Base-by-base conservation (phyloP, 2,113 vertebrate species). In the Gulo gulo region DNA sequence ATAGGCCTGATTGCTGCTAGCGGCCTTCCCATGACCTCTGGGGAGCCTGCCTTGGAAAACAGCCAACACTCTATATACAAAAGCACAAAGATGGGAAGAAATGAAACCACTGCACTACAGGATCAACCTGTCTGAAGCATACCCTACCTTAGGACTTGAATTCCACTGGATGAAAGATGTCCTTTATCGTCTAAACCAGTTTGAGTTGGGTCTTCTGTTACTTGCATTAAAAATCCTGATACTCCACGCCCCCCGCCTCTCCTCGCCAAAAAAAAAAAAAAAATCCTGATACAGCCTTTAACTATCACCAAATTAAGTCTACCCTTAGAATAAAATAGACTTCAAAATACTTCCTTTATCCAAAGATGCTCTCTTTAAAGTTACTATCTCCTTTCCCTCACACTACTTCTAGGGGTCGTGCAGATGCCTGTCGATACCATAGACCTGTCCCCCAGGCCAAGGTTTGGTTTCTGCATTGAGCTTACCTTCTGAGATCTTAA, bases 341-440 rank as follows among this genome's bases (percentile, higher is more conserved):
- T 86, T 89, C 50, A 80, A 52, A 93, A 85, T 85, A 91, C 88
- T 87, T 52, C 31, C 79, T 96, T 61, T 55, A 94, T 12, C 85
- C 88, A 94, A 94, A 90, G 47, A 91, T 15, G 3, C 10, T n/a
- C 39, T n/a, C 71, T 79, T 79, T 67, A 50, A 92, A 91, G 23
- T 81, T 45, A 65, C 39, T 8, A 36, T 26, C 9, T 76, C 81
- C 39, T 81, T 74, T 88, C n/a, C 34, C 42, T 78, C n/a, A 55
- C 34, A 26, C 15, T 24, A 24, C 21, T 47, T 83, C 59, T 83
- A 73, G n/a, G 47, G 34, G 9, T 0, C 57, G 65, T 88, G 52
- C 50, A 59, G 94, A 94, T 50, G 4, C 9, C 61, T 71, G 6
- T 8, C 8, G 29, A 89, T 59, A 29, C n/a, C 5, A 2, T 11